These are phyloP conservation scores for Petrophora chlorosata DNA, from an alignment of 2,888 invertebrate genomes.

Conservation along the genomic window DNA sequence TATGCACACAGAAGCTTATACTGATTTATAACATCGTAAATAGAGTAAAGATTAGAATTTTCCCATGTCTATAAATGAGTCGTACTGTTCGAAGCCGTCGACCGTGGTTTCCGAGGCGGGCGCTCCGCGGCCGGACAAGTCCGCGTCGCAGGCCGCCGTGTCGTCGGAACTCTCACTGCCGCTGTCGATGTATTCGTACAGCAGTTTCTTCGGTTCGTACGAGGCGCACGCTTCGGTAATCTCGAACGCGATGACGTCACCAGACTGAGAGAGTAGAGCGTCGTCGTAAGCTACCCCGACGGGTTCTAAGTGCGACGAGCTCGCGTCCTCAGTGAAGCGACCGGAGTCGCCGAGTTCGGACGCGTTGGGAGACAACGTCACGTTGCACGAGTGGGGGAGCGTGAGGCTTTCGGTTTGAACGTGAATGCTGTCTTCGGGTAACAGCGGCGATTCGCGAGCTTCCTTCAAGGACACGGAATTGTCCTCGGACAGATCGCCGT, in stretches of 20 bases:
- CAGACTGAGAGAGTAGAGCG: slow-evolving; percentile 70
- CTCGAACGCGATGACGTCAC: slow-evolving; percentile 57
- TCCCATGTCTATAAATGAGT: slow-evolving; percentile 81
- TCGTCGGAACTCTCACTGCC: slow-evolving; percentile 69
- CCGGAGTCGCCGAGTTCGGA: slow-evolving; percentile 74
- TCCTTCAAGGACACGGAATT: slow-evolving; percentile 58
- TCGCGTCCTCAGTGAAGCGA: slow-evolving; percentile 72
- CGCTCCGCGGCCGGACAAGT: slow-evolving; percentile 37
- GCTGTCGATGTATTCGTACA: slow-evolving; percentile 71
- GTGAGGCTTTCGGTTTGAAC: slow-evolving; percentile 52
- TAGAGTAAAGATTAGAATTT: slow-evolving; percentile 61
- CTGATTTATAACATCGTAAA: slow-evolving; percentile 37
- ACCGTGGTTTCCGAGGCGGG: slow-evolving; percentile 50
- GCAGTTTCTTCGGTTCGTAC: slow-evolving; percentile 28
- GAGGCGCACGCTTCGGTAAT: slow-evolving; percentile 42
- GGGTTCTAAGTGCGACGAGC: slow-evolving; percentile 63
- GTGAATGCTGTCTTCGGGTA: slow-evolving; percentile 47
- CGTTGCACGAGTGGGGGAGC: slow-evolving; percentile 51
- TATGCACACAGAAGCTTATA: slow-evolving; percentile 59
- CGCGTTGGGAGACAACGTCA: slow-evolving; percentile 58
- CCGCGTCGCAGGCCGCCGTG: slow-evolving; percentile 66
- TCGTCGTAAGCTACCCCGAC: slow-evolving; percentile 61
- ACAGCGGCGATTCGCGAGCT: slow-evolving; percentile 40
- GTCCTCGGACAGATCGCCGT: slow-evolving; percentile 70
- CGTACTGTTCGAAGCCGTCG: slow-evolving; percentile 76